phyloP scores from a whole-genome alignment of 2,113 vertebrate genomes.

The Neodon shergylaensis region DNA sequence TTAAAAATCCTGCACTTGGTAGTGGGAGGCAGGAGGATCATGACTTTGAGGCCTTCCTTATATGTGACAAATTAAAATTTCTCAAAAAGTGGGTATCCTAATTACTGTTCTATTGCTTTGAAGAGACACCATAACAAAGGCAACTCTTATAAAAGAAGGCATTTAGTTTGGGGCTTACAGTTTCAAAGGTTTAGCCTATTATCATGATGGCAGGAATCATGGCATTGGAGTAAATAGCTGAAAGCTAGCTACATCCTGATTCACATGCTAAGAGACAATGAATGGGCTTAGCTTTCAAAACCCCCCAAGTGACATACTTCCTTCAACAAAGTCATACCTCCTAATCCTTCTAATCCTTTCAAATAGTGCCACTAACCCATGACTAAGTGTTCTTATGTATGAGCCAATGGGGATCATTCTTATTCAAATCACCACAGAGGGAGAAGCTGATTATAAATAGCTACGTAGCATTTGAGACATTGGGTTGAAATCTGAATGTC shows the following conservation, averaged over 20 bases:
- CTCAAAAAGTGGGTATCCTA: neutral
- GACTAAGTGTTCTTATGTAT: neutral
- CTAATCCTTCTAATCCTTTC: neutral
- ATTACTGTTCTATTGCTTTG: neutral
- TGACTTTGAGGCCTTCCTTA: neutral
- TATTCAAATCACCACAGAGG: neutral
- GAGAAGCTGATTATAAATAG: constrained; percentile 37
- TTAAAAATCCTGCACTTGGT: neutral
- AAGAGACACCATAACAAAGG: neutral
- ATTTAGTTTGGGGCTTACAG: neutral
- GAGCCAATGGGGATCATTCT: neutral
- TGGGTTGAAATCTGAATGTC: neutral
- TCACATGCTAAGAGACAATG: neutral
- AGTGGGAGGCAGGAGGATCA: neutral
- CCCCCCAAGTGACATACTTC: neutral
- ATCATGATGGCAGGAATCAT: neutral
- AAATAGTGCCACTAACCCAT: neutral
- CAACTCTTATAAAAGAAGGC: neutral
- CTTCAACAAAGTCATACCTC: neutral
- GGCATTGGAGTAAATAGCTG: neutral
- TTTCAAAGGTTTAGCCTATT: neutral
- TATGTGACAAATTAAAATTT: neutral
- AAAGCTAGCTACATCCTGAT: neutral
- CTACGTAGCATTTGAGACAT: constrained; percentile 12
- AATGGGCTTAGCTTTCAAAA: neutral